Evolutionary conservation across 2,888 invertebrate species (phyloP), one percentile per base, ranked within the genome.

Genomic region (Lysandra coridon): DNA sequence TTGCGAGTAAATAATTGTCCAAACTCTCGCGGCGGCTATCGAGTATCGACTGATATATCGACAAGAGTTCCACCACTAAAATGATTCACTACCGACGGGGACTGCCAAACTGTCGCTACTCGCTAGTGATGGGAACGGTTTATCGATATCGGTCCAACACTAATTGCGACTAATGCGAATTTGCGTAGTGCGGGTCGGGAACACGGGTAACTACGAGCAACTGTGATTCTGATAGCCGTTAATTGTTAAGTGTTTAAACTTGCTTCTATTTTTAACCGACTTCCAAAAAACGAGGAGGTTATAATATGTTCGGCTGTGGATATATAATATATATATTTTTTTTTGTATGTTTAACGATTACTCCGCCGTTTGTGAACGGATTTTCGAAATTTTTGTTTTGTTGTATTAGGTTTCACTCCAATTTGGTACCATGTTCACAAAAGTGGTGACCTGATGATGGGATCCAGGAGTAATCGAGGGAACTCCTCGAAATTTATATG

Each of bases 1-100:
- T 69, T 69, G 33, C 23, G 69, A 37, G 69, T 69, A 69, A 69
- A 69, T 69, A 69, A 69, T 69, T 69, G 69, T 69, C 69, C 69
- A 69, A 69, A 69, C 69, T 69, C 33, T 37, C 14, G 69, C 33
- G 23, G 69, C 69, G 14, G 69, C 33, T 69, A 69, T 69, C 69
- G 69, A 69, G 33, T 69, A 69, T 69, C 69, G 69, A 69, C 69
- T 69, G 33, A 69, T 69, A 14, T 69, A 69, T 69, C 33, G 69
- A 69, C 33, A 10, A 33, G 5, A 69, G 69, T 64, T 30, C 64
- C 64, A 69, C 69, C 33, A 37, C 33, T 69, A 69, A 33, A 69
- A 69, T 69, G 69, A 69, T 69, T 69, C 69, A 69, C 69, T 33
- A 69, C 12, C 69, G 14, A 33, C 69, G 10, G 10, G 3, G 49